Conservation (phyloP, 2,113 vertebrate species). For the Osmerus eperlanus region DNA sequence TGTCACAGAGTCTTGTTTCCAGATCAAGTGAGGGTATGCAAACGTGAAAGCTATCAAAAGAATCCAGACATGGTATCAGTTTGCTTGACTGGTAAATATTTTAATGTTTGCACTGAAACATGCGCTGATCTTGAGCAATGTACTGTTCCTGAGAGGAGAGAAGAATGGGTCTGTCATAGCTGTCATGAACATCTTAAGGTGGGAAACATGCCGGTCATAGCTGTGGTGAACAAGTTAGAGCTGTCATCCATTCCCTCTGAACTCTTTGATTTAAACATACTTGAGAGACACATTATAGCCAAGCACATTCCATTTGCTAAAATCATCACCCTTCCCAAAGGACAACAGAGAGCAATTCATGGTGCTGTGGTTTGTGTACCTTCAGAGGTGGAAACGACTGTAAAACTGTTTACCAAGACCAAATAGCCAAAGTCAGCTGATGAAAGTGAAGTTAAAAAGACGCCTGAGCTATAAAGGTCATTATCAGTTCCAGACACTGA, state of each 20-base stretch:
- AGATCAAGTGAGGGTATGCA: slow-evolving; percentile 1
- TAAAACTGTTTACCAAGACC: neutral
- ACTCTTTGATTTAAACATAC: slow-evolving; percentile 3
- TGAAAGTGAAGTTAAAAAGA: slow-evolving; percentile 14
- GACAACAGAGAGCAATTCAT: neutral
- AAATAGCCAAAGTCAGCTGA: neutral
- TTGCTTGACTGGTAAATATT: too few relatives aligned
- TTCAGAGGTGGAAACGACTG: slow-evolving; percentile 7
- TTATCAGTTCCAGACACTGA: neutral
- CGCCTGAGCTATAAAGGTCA: slow-evolving; percentile 8
- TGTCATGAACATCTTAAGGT: too few relatives aligned
- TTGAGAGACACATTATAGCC: slow-evolving; percentile 1
- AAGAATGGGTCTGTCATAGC: too few relatives aligned
- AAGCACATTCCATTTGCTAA: slow-evolving; percentile 10
- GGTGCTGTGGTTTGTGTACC: slow-evolving; percentile 6
- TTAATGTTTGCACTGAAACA: too few relatives aligned
- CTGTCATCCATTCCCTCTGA: neutral
- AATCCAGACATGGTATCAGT: slow-evolving; percentile 4
- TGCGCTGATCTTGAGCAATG: too few relatives aligned
- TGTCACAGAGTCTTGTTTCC: slow-evolving; percentile 5
- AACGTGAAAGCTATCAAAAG: neutral
- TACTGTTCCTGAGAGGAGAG: too few relatives aligned
- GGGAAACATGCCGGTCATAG: too few relatives aligned
- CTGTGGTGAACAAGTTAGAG: neutral
- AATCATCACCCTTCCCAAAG: slow-evolving; percentile 3